Evolutionary conservation across 1,140 invertebrate species (phyloP), one percentile per base, ranked within the genome.

Genomic region (Mylabris phalerata): DNA sequence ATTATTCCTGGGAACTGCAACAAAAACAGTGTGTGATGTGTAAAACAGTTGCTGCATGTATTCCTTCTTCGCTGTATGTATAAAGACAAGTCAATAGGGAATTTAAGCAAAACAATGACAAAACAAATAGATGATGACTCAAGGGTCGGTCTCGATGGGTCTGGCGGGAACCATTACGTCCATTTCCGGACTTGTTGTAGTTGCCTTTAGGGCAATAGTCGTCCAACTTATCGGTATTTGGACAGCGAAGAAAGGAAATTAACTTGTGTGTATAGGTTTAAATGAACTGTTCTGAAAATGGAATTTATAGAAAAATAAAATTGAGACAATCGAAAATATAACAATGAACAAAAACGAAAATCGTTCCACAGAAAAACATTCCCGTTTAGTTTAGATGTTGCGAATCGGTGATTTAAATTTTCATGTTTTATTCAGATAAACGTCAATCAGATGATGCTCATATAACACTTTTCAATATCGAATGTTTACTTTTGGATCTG

Each of bases 121-220:
- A 50, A 50, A 50, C 49, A 40, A 50, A 50, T 41, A 19, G 49
- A 41, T 40, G 49, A 50, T 27, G 10, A 11, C 9, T 38, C 39
- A 38, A 41, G 39, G 25, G 49, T 43, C 38, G 41, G 41, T 41
- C 49, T 32, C 32, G 32, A 32, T 32, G 49, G 43, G 39, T 41
- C 48, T 32, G 56, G 50, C 44, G 57, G 57, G 57, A 59, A 52
- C 57, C 50, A 59, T 59, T 59, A 59, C 9, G 50, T 59, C 57
- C 49, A 59, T 50, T 59, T 59, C 57, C 57, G 57, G 57, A 46
- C 50, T 46, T 50, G 27, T 40, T 52, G 25, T 42, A 50, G 49
- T 39, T 48, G 11, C 32, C 48, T 49, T 32, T 27, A 32, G 46
- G 44, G 24, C 48, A 19, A 19, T 19, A 19, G 19, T 32, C 38